These are phyloP conservation scores for Polymixis flavicincta DNA, from an alignment of 2,888 invertebrate species.

Conservation along the genomic window DNA sequence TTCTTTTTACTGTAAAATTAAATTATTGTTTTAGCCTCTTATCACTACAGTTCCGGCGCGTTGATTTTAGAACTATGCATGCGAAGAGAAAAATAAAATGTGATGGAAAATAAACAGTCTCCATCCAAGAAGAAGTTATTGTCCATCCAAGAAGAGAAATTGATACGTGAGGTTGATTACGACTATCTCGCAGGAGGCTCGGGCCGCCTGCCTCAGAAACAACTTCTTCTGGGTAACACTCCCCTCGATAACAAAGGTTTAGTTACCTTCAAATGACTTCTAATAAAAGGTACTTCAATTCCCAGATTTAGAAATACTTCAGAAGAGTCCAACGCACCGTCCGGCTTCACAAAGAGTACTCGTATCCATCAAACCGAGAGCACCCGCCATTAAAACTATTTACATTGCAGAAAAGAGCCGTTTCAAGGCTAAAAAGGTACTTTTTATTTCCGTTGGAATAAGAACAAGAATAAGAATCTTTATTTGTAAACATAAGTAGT, in stretches of 20 bases:
- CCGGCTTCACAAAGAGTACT: constrained; percentile 80
- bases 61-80: constrained; percentile 82
- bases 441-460: neutral
- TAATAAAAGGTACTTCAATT: constrained; percentile 32
- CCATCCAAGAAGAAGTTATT: constrained; percentile 84
- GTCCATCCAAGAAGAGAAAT: constrained; percentile 84
- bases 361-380: constrained; percentile 82
- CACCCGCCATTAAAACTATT: constrained; percentile 82
- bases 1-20: constrained; percentile 68
- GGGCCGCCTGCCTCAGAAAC: constrained; percentile 72
- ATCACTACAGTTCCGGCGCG: constrained; percentile 67
- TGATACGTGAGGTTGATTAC: constrained; percentile 81
- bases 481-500: no score
- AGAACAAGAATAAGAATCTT: no score
- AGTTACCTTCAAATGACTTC: constrained; percentile 12
- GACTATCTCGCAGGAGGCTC: constrained; percentile 73
- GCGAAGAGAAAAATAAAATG: constrained; percentile 86
- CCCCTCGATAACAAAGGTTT: constrained; percentile 18
- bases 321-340: constrained; percentile 71
- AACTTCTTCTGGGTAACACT: constrained; percentile 76
- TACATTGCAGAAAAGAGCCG: constrained; percentile 82
- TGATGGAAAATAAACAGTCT: constrained; percentile 88
- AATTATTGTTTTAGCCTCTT: constrained; percentile 74
- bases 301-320: constrained; percentile 81
- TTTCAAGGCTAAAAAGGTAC: constrained; percentile 80